phyloP scores from a whole-genome alignment of 2,888 invertebrate species.

The Apotomis turbidana region DNA sequence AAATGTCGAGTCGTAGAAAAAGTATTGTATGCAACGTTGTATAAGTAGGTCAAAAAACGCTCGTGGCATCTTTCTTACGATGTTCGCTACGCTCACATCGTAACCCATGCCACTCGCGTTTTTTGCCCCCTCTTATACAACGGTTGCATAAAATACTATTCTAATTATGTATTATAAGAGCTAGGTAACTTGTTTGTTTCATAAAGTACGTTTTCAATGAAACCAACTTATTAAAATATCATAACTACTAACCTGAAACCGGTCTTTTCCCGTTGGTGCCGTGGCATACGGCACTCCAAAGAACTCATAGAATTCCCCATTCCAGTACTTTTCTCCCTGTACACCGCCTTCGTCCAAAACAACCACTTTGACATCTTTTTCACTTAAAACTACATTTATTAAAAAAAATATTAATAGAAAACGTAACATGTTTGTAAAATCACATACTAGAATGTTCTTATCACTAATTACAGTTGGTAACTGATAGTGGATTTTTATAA shows the following conservation, averaged over 20 bases:
- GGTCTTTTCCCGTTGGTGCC: constrained; percentile 66
- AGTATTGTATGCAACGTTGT: no score
- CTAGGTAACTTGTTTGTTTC: no score
- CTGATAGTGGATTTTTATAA: constrained; percentile 21
- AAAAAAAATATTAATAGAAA: constrained; percentile 53
- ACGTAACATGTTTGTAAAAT: constrained; percentile 56
- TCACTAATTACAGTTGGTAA: constrained; percentile 31
- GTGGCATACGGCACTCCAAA: constrained; percentile 73
- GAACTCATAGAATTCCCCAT: constrained; percentile 74
- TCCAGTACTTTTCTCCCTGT: constrained; percentile 70
- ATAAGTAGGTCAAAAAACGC: no score
- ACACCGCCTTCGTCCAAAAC: constrained; percentile 64
- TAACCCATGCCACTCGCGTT: no score
- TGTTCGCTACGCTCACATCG: no score
- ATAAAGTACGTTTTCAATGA: no score
- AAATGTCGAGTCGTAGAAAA: no score
- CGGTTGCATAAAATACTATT: no score
- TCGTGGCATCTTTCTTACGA: no score
- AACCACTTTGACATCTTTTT: constrained; percentile 55
- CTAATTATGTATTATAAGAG: no score
- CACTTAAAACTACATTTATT: constrained; percentile 49
- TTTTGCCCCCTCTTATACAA: no score
- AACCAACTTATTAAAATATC: background rate
- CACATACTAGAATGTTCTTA: constrained; percentile 32
- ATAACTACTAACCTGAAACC: constrained; percentile 63